Conservation (phyloP, 2,113 vertebrate genomes). For the Stigmatopora argus region DNA sequence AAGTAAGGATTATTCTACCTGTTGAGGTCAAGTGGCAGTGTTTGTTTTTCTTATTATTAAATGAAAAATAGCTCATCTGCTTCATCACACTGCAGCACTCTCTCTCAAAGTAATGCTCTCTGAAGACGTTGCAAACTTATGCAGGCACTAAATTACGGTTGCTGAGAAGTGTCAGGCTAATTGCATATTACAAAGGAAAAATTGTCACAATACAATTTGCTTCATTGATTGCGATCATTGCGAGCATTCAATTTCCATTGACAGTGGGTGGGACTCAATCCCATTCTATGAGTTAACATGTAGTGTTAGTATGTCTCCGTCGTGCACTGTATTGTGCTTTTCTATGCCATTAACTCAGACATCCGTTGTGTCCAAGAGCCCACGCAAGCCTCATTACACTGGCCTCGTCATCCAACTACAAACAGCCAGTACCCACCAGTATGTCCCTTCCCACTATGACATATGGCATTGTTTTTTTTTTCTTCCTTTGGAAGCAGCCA, state of each 20-base stretch:
- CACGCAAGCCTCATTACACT: slow-evolving; percentile 55
- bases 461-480: slow-evolving; percentile 63
- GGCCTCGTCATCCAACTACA: slow-evolving; percentile 31
- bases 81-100: too few species aligned
- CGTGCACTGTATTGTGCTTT: slow-evolving; percentile 1
- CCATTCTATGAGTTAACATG: not conserved
- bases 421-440: slow-evolving; percentile 42
- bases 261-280: not conserved
- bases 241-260: not conserved
- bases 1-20: too few species aligned
- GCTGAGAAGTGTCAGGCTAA: too few species aligned
- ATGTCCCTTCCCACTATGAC: slow-evolving; percentile 20
- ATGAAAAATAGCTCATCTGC: too few species aligned
- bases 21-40: too few species aligned
- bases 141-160: too few species aligned
- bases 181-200: too few species aligned
- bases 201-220: too few species aligned
- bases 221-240: too few species aligned
- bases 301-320: not conserved
- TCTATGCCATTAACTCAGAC: slow-evolving; percentile 25
- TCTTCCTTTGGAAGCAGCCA: slow-evolving; percentile 9
- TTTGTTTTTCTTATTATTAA: too few species aligned
- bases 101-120: too few species aligned
- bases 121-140: too few species aligned
- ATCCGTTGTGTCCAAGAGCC: slow-evolving; percentile 31